Conservation (phyloP, 1,140 invertebrate genomes). For the Brachionus calyciflorus region DNA sequence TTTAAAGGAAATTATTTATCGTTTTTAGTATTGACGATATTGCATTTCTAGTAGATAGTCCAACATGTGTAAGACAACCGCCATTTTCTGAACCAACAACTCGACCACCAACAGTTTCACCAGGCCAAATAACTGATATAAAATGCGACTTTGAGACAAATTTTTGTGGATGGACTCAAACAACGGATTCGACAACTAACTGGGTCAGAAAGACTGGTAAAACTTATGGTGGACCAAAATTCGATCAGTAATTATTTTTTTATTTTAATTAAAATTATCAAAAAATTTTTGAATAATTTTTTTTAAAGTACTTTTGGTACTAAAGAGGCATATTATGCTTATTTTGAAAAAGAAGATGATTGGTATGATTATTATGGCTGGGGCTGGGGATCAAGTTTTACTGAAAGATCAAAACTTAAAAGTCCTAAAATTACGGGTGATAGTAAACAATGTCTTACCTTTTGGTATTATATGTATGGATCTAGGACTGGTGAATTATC, state of each 20-base stretch:
- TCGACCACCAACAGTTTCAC: background rate
- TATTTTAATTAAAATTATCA: background rate
- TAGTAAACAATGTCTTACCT: slow-evolving; percentile 48
- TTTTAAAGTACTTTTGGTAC: background rate
- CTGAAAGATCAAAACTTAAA: background rate
- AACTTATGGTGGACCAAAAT: background rate
- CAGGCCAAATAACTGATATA: background rate
- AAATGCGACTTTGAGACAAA: slow-evolving; percentile 56
- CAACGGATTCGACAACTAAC: background rate
- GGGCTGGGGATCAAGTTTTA: background rate
- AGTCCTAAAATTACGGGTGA: background rate
- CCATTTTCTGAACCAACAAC: slow-evolving; percentile 17
- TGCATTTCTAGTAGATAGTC: background rate
- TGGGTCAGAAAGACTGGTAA: slow-evolving; percentile 17
- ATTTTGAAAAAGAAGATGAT: slow-evolving; percentile 17
- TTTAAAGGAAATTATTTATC: background rate
- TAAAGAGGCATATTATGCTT: background rate
- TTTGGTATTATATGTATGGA: slow-evolving; percentile 52
- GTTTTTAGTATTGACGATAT: slow-evolving; percentile 3
- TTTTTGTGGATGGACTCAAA: slow-evolving; percentile 52
- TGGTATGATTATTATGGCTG: background rate
- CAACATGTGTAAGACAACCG: background rate
- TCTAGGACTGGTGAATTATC: background rate
- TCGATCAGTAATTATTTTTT: background rate
- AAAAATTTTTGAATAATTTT: background rate